Evolutionary conservation across 2,797 vertebrate genomes (phyloP).

Genomic region (Pipistrellus pipistrellus): DNA sequence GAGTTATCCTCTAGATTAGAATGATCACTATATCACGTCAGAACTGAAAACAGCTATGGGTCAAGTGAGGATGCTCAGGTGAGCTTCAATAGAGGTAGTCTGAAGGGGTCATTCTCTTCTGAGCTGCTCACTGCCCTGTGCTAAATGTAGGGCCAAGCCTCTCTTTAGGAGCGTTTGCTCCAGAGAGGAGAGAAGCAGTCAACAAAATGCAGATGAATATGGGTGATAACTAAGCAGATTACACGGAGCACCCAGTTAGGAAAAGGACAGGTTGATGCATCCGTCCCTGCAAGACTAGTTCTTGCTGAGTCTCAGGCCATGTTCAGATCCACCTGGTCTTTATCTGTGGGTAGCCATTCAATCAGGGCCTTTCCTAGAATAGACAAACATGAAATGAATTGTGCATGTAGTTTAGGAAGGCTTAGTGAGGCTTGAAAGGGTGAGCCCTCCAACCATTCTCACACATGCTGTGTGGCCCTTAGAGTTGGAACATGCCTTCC

Average conservation of each 20-base stretch:
- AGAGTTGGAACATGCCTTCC: background rate
- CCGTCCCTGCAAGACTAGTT: background rate
- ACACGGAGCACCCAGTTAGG: background rate
- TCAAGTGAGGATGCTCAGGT: background rate
- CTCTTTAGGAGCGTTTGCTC: background rate
- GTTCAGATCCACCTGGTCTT: background rate
- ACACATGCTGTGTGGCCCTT: rapidly evolving
- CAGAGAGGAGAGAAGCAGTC: background rate
- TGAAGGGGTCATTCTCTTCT: background rate
- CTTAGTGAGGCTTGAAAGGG: too few species aligned
- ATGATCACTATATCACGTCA: background rate
- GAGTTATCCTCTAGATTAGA: background rate
- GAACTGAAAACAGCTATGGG: background rate
- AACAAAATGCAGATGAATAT: background rate
- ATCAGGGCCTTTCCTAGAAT: background rate
- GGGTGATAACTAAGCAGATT: too few species aligned
- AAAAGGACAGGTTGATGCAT: background rate
- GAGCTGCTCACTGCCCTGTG: rapidly evolving
- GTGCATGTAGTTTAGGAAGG: background rate
- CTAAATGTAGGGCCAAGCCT: background rate
- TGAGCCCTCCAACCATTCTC: background rate
- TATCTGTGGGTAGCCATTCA: background rate
- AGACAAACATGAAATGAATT: background rate
- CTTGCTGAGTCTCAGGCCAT: background rate
- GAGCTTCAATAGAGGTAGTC: too few species aligned